These are phyloP conservation scores for Hedya salicella DNA, from an alignment of 2,888 invertebrate species.

Conservation along the genomic window DNA sequence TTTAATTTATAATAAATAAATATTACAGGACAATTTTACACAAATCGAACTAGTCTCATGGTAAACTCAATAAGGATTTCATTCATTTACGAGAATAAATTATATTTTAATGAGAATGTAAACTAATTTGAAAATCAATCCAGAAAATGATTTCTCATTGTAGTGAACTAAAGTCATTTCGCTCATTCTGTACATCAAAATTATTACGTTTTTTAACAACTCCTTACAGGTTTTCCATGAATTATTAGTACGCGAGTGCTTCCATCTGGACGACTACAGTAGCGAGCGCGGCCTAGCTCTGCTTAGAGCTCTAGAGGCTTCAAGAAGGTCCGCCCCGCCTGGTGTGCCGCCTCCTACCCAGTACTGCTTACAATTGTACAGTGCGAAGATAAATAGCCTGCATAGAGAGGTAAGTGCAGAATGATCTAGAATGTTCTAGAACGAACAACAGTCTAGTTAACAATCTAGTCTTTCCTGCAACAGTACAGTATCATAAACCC, in stretches of 20 bases:
- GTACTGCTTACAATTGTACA: constrained; percentile 72
- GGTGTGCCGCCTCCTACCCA: constrained; percentile 69
- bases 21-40: too few species aligned
- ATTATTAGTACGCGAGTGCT: constrained; percentile 67
- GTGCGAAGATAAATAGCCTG: constrained; percentile 52
- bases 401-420: constrained; percentile 57
- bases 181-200: too few species aligned
- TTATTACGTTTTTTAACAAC: background rate
- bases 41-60: too few species aligned
- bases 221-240: constrained; percentile 68
- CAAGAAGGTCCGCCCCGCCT: constrained; percentile 57
- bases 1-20: too few species aligned
- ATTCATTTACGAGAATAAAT: too few species aligned
- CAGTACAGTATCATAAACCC: too few species aligned
- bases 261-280: constrained; percentile 49
- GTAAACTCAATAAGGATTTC: too few species aligned
- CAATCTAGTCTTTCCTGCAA: background rate
- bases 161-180: too few species aligned
- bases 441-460: background rate
- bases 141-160: too few species aligned
- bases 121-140: too few species aligned
- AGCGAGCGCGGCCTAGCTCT: constrained; percentile 50
- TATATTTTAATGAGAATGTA: too few species aligned
- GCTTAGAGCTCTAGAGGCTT: constrained; percentile 62
- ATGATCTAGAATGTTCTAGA: background rate